Evolutionary conservation across 1,140 invertebrate genomes (phyloP).

Genomic region (Halesus radiatus): DNA sequence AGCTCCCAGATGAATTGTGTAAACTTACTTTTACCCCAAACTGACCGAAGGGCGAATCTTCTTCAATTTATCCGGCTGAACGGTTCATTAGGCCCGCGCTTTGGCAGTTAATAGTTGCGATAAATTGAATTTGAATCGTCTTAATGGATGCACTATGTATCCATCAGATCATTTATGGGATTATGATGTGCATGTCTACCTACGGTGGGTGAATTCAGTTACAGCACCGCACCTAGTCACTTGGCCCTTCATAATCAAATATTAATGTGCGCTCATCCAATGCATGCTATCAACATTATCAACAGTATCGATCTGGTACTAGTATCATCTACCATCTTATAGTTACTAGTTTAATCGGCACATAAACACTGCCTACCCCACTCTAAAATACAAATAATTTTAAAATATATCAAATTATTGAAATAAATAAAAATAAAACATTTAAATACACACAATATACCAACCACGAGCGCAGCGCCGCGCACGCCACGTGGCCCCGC

Average conservation of each 20-base stretch:
- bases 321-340: no score
- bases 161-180: neutral
- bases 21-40: slow-evolving; percentile 28
- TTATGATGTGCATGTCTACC: slow-evolving; percentile 2
- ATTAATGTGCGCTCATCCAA: no score
- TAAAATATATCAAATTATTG: no score
- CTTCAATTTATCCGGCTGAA: slow-evolving; percentile 38
- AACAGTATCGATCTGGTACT: no score
- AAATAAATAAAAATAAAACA: no score
- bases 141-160: slow-evolving; percentile 4
- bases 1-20: slow-evolving; percentile 36
- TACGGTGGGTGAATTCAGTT: neutral
- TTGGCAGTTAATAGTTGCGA: slow-evolving; percentile 24
- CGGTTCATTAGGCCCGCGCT: slow-evolving; percentile 41
- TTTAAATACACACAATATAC: no score
- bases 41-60: slow-evolving; percentile 40
- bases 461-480: no score
- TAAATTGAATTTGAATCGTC: slow-evolving; percentile 42
- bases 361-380: no score
- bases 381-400: no score
- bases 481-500: no score
- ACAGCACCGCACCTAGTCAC: neutral
- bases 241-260: neutral
- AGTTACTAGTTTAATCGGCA: no score
- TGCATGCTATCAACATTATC: no score